Evolutionary conservation across 1,140 invertebrate species (phyloP), one percentile per base, ranked within the genome.

Genomic region (Psilanteris sp.): DNA sequence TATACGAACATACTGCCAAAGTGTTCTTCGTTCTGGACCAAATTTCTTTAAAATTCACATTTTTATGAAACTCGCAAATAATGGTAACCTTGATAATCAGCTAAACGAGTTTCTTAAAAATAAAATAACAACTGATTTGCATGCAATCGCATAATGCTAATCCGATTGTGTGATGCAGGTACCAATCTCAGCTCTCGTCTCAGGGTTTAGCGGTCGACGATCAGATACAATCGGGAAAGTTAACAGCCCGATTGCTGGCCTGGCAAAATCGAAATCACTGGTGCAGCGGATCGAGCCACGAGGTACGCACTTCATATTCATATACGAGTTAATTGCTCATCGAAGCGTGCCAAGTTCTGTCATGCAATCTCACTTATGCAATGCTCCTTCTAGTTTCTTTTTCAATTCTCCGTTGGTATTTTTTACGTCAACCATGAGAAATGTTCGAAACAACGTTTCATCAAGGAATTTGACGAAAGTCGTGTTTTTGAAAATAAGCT

Each of bases 191-290:
- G 11, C 66, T 77, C 24, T 66, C 55, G 22, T 32, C 54, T 24
- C 79, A 77, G 15, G 70, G 77, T 27, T 43, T 71, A 48, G 73
- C 76, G 7, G 48, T 77, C 11, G 71, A 68, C 18, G 79, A 84
- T 16, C 80, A 79, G 29, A 75, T 83, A 61, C 79, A 79, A 62
- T 80, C 85, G 5, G 83, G 81, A 16, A 84, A 86, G 59, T 76
- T 84, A 44, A 81, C 83, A 46, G 83, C 83, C n/a, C 79, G 83
- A 18, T 75, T 87, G 24, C 77, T 83, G 34, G 79, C 79, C 34
- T 84, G 83, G 83, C 78, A 79, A 31, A 81, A 80, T 74, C 81
- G 73, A 46, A 77, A 73, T 34, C 80, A 72, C 16, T 75, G 74
- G 57, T 59, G 66, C 74, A 81, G 13, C 77, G 75, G 52, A 48